Conservation (phyloP, 2,888 invertebrate genomes). For the Heliconius hortense region DNA sequence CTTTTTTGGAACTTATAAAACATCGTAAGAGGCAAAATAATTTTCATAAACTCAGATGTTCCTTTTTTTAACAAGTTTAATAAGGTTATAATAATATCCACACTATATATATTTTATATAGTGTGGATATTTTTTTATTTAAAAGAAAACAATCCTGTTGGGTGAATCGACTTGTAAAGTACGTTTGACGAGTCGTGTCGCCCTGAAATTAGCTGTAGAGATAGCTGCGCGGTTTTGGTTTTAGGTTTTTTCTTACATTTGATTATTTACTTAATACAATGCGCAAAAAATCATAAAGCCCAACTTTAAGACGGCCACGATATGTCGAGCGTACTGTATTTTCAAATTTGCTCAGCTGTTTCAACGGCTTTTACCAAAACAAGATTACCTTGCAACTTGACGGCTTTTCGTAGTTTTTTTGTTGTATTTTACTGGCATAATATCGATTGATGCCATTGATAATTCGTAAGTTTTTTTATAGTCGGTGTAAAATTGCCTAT, state of each 20-base stretch:
- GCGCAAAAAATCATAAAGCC: background rate
- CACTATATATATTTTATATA: no score
- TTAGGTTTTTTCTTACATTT: background rate
- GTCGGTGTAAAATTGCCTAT: background rate
- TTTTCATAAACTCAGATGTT: background rate
- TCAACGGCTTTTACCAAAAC: conserved; percentile 47
- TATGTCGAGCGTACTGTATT: conserved; percentile 6
- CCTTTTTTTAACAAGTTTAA: background rate
- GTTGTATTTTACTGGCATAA: conserved; percentile 52
- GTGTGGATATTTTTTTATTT: no score
- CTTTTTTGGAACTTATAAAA: background rate
- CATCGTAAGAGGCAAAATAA: background rate
- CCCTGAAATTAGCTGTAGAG: background rate
- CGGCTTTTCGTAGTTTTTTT: conserved; percentile 67
- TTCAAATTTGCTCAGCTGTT: conserved; percentile 41
- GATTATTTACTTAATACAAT: background rate
- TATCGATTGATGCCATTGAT: conserved; percentile 25
- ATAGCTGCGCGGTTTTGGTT: no score
- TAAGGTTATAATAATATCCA: background rate
- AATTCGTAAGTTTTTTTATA: conserved; percentile 19
- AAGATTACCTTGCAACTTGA: conserved; percentile 69
- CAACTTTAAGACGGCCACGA: background rate
- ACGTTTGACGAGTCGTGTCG: background rate
- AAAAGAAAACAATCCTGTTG: conserved; percentile 17
- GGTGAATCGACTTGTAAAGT: conserved; percentile 12